Evolutionary conservation across 2,113 vertebrate genomes (phyloP).

Genomic region (Ginglymostoma cirratum): DNA sequence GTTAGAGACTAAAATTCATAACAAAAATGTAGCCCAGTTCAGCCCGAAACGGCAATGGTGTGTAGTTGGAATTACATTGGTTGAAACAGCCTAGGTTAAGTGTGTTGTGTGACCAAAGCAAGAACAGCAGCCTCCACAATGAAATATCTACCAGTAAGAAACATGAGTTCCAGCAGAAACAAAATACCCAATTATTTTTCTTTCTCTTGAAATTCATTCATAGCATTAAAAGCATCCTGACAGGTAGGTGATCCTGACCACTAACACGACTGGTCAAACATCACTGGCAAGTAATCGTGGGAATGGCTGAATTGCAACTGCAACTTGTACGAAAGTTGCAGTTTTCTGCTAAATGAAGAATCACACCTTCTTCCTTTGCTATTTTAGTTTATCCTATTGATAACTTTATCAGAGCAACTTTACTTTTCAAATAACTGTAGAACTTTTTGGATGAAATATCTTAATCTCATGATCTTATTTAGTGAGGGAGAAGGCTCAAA

Average conservation of each 20-base stretch:
- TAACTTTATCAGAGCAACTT: neutral
- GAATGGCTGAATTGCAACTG: neutral
- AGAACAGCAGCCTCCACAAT: neutral
- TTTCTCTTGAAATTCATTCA: neutral
- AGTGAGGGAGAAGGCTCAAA: neutral
- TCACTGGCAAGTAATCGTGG: neutral
- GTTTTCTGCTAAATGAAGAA: neutral
- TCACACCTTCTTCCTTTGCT: neutral
- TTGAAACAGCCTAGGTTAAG: neutral
- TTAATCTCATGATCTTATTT: neutral
- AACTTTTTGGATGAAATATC: neutral
- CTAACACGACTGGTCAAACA: neutral
- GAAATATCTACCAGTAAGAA: neutral
- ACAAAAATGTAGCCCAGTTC: neutral
- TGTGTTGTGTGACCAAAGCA: neutral
- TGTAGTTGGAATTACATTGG: neutral
- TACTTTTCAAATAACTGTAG: neutral
- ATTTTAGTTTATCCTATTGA: neutral
- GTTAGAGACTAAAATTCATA: neutral
- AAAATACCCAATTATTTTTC: neutral
- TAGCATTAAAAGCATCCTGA: neutral
- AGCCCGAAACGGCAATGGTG: neutral
- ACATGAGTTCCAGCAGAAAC: neutral
- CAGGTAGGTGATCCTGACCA: neutral
- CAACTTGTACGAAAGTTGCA: neutral